phyloP scores from a whole-genome alignment of 2,113 vertebrate genomes.

The Cariama cristata region DNA sequence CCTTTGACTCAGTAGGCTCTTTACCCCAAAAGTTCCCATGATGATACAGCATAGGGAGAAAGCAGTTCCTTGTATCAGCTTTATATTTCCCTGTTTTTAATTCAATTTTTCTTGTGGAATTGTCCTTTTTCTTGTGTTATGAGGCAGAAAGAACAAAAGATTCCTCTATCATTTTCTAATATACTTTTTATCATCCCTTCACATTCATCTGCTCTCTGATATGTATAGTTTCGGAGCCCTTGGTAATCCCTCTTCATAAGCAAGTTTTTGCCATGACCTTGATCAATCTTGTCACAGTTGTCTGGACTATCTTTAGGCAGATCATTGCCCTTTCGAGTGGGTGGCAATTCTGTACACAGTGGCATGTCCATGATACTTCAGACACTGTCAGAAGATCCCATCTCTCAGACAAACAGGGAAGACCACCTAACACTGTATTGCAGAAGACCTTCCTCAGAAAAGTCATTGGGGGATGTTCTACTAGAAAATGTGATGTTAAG shows the following conservation, averaged over 20 bases:
- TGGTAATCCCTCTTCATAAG: neutral
- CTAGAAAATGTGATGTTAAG: neutral
- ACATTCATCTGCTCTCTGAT: neutral
- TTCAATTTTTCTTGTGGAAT: neutral
- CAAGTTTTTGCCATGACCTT: neutral
- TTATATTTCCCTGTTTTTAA: neutral
- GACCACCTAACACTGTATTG: rapidly evolving
- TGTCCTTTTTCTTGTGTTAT: slow-evolving; percentile 1
- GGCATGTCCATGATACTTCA: rapidly evolving
- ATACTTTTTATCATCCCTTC: neutral
- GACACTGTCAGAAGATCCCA: neutral
- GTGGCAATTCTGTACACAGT: neutral
- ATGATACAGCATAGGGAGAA: neutral
- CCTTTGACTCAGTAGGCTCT: neutral
- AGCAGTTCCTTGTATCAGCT: neutral
- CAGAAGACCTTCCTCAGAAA: neutral
- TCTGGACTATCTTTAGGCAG: neutral
- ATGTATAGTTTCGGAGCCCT: neutral
- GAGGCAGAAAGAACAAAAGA: slow-evolving; percentile 45
- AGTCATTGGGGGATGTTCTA: neutral
- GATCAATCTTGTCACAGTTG: neutral
- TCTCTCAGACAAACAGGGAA: neutral
- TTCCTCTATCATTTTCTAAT: neutral
- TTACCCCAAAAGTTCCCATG: neutral
- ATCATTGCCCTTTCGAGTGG: neutral